Percentiles rank a stretch among this genome's conserved stretches.
These are phyloP conservation scores for Podilymbus podiceps DNA, from an alignment of 2,113 vertebrate species.

Conservation along the genomic window DNA sequence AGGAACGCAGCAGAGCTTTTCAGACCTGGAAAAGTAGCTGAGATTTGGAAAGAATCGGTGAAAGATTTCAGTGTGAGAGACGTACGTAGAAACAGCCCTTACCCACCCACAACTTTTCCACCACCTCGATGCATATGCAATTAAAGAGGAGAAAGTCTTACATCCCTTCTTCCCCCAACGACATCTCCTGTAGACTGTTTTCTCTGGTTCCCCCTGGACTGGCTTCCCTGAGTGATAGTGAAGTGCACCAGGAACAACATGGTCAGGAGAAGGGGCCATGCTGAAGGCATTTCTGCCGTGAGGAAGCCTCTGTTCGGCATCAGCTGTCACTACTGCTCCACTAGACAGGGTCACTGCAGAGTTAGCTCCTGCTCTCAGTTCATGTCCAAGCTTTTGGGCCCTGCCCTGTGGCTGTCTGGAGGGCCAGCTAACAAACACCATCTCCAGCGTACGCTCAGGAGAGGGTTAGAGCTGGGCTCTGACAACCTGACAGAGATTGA, in stretches of 20 bases:
- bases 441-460: neutral
- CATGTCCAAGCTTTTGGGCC: neutral
- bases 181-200: neutral
- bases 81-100: neutral
- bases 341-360: neutral
- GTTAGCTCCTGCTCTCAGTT: neutral
- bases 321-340: neutral
- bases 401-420: neutral
- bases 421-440: neutral
- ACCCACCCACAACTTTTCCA: neutral
- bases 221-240: neutral
- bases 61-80: neutral
- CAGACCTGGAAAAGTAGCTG: neutral
- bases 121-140: neutral
- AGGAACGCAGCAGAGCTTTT: neutral
- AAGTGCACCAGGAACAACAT: neutral
- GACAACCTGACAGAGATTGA: neutral
- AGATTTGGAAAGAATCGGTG: neutral
- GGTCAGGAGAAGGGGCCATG: neutral
- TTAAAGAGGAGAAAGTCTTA: neutral
- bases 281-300: neutral
- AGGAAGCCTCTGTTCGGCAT: neutral
- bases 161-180: neutral
- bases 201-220: neutral
- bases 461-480: neutral